Evolutionary conservation across 2,113 vertebrate genomes (phyloP), one percentile per base, ranked within the genome.

Genomic region (Urocolius indicus): DNA sequence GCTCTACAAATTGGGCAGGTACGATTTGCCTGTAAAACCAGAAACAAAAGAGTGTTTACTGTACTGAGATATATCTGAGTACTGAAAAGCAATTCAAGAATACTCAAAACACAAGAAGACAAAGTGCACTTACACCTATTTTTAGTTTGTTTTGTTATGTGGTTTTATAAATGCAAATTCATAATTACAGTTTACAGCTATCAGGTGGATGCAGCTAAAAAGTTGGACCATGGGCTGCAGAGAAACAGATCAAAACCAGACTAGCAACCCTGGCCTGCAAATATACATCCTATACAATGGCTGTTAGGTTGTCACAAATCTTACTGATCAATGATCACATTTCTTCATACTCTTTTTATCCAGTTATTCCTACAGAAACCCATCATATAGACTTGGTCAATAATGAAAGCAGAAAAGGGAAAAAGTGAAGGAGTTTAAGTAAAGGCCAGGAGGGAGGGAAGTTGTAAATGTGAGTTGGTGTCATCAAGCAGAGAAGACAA

Each of bases 1-100:
- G 99, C 99, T 98, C 99, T 98, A 96, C 99, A 99, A 97, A 99
- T 99, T 4, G 99, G 99, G 96, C 99, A 99, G 87, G 99, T 99
- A 91, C 99, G 98, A 97, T 99, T 99, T 68, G 99, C 99, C 99
- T 99, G 96, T 63, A 96, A 97, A 85, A 97, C 2, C 94, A 93
- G 87, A 93, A 93, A 75, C 9, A 80, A 68, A 48, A 93, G 11
- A 93, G 27, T 5, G 29, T 38, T 71, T 89, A 77, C 34, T 57
- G 45, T 76, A 86, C 16, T 66, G 71, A 46, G 20, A 67, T 26
- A 78, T 15, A n/a, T 68, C 13, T 24, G 24, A 90, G 30, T 2
- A 4, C 24, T 29, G 24, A 83, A 51, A 61, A 49, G 10, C 58
- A 91, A 65, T 34, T 80, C 54, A 87, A 68, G n/a, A 78, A 8